Conservation (phyloP, 2,888 invertebrate genomes). For the Rhodophaea formosa region DNA sequence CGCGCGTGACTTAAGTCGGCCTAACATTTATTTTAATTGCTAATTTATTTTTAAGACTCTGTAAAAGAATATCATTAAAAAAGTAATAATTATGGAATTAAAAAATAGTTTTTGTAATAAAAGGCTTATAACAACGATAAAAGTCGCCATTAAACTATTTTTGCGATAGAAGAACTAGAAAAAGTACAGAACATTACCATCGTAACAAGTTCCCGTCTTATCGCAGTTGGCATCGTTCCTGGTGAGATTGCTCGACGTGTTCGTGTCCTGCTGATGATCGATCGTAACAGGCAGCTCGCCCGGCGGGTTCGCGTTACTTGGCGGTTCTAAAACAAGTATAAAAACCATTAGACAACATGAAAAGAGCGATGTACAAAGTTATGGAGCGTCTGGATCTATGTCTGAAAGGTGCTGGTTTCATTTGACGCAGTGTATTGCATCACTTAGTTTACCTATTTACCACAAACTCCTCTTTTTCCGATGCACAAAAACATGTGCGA, state of each 20-base stretch:
- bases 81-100: not conserved
- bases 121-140: not conserved
- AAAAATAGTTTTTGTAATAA: not conserved
- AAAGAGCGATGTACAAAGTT: too few species aligned
- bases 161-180: not conserved
- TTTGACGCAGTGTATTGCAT: too few species aligned
- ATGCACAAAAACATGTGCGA: too few species aligned
- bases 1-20: conserved; percentile 3
- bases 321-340: conserved; percentile 72
- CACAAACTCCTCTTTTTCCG: too few species aligned
- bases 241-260: conserved; percentile 85
- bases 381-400: too few species aligned
- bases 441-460: too few species aligned
- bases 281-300: conserved; percentile 87
- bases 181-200: conserved; percentile 82
- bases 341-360: too few species aligned
- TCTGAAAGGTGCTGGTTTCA: too few species aligned
- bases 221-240: conserved; percentile 93
- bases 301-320: conserved; percentile 57
- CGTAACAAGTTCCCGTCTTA: conserved; percentile 96
- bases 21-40: not conserved
- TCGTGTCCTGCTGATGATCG: conserved; percentile 88
- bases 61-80: not conserved
- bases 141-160: not conserved
- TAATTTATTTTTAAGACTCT: not conserved